These are phyloP conservation scores for Cantharis rufa DNA, from an alignment of 2,888 invertebrate species.

Conservation along the genomic window DNA sequence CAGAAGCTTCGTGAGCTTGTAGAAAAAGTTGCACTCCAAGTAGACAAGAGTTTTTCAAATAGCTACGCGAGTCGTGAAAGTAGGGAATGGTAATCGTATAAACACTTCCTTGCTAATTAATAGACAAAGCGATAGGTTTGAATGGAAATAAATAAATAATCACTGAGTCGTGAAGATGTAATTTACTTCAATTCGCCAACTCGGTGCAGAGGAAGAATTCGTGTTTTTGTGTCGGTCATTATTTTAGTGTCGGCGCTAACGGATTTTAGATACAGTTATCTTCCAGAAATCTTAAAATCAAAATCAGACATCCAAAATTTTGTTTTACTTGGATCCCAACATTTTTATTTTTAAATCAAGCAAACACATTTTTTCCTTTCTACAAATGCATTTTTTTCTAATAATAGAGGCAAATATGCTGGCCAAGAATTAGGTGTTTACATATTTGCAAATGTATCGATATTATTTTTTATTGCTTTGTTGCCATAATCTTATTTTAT, in stretches of 20 bases:
- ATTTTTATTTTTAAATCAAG: not conserved
- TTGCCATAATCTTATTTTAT: not conserved
- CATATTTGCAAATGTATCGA: not conserved
- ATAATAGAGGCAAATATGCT: not conserved
- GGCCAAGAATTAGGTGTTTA: not conserved
- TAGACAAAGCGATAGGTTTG: not conserved
- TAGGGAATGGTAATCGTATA: not conserved
- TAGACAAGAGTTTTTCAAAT: not conserved
- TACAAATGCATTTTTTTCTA: not conserved
- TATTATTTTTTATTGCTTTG: not conserved
- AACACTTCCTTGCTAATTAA: not conserved
- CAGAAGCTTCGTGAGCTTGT: not conserved
- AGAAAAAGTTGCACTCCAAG: not conserved
- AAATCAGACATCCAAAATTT: not conserved
- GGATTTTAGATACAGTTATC: not conserved
- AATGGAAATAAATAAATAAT: not conserved
- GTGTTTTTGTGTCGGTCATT: too few relatives aligned
- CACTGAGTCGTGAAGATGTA: not conserved
- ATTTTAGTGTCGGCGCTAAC: not conserved
- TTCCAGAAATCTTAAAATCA: not conserved
- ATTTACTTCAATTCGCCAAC: not conserved
- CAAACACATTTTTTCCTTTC: not conserved
- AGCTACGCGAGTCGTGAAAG: not conserved
- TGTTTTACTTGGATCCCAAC: not conserved
- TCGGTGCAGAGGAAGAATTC: not conserved